Percentiles rank a stretch among this genome's conserved stretches.
These are phyloP conservation scores for Pelvicachromis taeniatus DNA, from an alignment of 2,113 vertebrate species.

Conservation along the genomic window DNA sequence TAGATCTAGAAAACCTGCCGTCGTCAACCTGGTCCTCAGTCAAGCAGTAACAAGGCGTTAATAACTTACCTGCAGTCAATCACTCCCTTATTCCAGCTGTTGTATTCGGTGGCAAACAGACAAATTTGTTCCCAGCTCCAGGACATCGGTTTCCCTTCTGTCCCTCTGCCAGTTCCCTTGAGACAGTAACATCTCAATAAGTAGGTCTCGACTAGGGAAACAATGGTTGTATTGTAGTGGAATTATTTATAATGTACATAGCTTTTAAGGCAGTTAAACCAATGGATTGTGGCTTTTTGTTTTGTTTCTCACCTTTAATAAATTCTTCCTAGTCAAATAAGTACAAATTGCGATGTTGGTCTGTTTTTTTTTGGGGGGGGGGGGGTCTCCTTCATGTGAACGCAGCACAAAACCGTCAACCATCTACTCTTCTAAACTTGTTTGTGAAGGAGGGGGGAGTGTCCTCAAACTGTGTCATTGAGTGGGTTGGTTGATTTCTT, in stretches of 20 bases:
- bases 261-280: conserved; percentile 62
- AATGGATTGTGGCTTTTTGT: conserved; percentile 66
- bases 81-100: not conserved
- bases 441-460: not conserved
- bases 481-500: too few species aligned
- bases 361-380: too few species aligned
- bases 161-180: not conserved
- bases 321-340: conserved; percentile 74
- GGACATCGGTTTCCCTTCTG: not conserved
- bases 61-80: not conserved
- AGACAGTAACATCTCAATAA: conserved; percentile 32
- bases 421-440: not conserved
- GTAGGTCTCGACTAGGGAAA: conserved; percentile 51
- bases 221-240: conserved; percentile 64
- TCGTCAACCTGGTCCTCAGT: not conserved
- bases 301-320: conserved; percentile 75
- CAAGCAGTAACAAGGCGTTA: not conserved
- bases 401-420: not conserved
- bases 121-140: not conserved
- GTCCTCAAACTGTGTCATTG: not conserved
- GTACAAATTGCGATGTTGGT: not conserved
- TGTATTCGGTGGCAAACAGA: conserved; percentile 11
- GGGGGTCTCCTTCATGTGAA: not conserved
- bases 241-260: conserved; percentile 80
- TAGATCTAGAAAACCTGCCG: conserved; percentile 10